Evolutionary conservation across 2,797 vertebrate species (phyloP).

Genomic region (Smutsia temminckii): DNA sequence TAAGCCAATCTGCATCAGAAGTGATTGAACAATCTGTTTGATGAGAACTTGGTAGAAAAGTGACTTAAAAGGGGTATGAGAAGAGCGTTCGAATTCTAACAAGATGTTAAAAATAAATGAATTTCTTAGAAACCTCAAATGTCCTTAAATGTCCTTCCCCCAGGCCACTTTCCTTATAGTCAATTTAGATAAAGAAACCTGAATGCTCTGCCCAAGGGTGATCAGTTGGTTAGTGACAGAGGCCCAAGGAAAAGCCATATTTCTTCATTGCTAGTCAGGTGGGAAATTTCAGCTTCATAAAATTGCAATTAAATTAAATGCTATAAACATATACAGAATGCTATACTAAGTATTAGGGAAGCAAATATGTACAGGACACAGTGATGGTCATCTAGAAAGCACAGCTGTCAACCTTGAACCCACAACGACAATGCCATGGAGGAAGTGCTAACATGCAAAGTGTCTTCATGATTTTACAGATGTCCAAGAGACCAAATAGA

Average conservation of each 20-base stretch:
- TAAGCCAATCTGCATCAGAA: not conserved
- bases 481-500: not conserved
- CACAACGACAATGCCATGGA: accelerated
- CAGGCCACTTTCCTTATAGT: not conserved
- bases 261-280: not conserved
- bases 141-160: not conserved
- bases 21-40: not conserved
- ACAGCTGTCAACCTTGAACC: not conserved
- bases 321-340: not conserved
- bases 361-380: not conserved
- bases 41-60: not conserved
- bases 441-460: not conserved
- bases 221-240: not conserved
- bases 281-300: not conserved
- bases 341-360: not conserved
- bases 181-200: not conserved
- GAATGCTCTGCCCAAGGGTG: not conserved
- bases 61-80: not conserved
- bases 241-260: not conserved
- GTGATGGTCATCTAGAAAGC: not conserved
- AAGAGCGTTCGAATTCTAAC: not conserved
- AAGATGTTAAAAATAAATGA: not conserved
- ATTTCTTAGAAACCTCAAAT: not conserved
- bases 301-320: not conserved
- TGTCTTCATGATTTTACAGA: not conserved